These are phyloP conservation scores for Corythucha ciliata DNA, from an alignment of 2,888 invertebrate genomes.

Conservation along the genomic window DNA sequence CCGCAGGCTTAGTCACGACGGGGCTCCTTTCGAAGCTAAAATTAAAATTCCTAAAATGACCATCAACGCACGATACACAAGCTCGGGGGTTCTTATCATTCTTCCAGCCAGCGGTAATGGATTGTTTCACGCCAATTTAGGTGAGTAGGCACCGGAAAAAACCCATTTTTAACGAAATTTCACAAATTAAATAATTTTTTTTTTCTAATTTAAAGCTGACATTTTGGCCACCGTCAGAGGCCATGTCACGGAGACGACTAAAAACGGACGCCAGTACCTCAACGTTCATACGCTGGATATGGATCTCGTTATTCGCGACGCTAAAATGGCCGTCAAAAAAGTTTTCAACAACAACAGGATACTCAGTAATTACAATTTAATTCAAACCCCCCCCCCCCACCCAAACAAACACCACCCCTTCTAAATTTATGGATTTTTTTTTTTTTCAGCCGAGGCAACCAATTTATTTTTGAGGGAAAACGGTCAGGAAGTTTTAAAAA, in stretches of 20 bases:
- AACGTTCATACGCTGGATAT: slow-evolving; percentile 54
- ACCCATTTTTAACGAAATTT: neutral
- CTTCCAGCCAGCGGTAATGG: slow-evolving; percentile 63
- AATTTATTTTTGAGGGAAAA: slow-evolving; percentile 61
- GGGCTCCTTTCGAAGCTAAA: slow-evolving; percentile 55
- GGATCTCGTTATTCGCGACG: slow-evolving; percentile 51
- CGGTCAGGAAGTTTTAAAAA: slow-evolving; percentile 56
- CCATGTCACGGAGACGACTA: slow-evolving; percentile 45
- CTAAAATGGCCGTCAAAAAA: slow-evolving; percentile 55
- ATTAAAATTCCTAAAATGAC: slow-evolving; percentile 55
- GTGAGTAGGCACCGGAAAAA: slow-evolving; percentile 34
- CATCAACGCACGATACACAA: slow-evolving; percentile 57
- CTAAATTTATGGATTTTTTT: too few species aligned
- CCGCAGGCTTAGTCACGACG: slow-evolving; percentile 47
- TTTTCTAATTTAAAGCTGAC: slow-evolving; percentile 44
- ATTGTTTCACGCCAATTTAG: slow-evolving; percentile 55
- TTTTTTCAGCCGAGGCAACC: slow-evolving; percentile 53
- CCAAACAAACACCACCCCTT: neutral
- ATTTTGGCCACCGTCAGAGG: slow-evolving; percentile 52
- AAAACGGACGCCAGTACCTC: slow-evolving; percentile 45
- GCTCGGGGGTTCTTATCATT: slow-evolving; percentile 58
- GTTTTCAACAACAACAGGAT: slow-evolving; percentile 60
- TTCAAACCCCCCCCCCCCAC: neutral
- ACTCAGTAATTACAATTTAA: slow-evolving; percentile 49
- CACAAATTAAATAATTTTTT: neutral